Conservation (phyloP, 2,888 invertebrate species). For the Choristoneura rosaceana region DNA sequence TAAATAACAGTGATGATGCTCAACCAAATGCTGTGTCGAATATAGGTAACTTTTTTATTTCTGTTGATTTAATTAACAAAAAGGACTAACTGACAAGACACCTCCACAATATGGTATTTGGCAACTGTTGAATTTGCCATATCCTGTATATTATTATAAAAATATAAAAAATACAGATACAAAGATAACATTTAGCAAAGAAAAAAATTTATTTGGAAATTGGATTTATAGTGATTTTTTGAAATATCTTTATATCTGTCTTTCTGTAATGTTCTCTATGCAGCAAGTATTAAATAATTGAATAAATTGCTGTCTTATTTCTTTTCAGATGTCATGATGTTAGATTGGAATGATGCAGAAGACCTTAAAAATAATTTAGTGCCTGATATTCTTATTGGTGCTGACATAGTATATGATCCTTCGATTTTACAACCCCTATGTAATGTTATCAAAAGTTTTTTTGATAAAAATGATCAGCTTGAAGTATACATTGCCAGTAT, state of each 20-base stretch:
- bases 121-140: too few species aligned
- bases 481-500: conserved; percentile 71
- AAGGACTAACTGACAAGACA: not conserved
- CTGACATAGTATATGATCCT: conserved; percentile 80
- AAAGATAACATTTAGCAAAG: too few species aligned
- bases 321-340: conserved; percentile 62
- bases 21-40: not conserved
- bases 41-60: conserved; percentile 20
- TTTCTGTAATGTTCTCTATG: too few species aligned
- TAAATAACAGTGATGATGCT: conserved; percentile 39
- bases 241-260: too few species aligned
- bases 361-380: conserved; percentile 51
- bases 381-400: conserved; percentile 75
- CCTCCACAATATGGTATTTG: too few species aligned
- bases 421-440: conserved; percentile 66
- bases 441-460: conserved; percentile 62
- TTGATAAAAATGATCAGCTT: conserved; percentile 60
- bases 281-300: not conserved
- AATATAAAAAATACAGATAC: too few species aligned
- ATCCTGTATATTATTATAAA: too few species aligned
- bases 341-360: conserved; percentile 70
- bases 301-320: conserved; percentile 14
- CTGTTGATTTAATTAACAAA: not conserved
- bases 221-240: too few species aligned
- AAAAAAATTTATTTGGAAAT: too few species aligned